Base-by-base conservation (phyloP, 2,797 vertebrate species). In the Neosilurus hyrtlii region DNA sequence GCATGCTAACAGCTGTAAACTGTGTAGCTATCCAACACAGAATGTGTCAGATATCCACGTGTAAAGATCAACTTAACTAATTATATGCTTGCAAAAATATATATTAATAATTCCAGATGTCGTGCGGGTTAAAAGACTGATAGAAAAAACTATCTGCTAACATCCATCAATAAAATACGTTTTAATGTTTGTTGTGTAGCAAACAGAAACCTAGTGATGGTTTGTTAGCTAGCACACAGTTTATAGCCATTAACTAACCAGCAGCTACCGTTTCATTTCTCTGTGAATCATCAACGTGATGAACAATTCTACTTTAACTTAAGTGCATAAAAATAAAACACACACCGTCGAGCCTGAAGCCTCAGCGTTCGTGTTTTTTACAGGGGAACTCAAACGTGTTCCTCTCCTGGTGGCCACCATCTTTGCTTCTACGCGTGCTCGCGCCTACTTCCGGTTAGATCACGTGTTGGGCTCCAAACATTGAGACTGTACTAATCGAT, bases 381-480 rank as follows among this genome's bases (percentile, higher is more conserved):
- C 70, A 0, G 90, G 73, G 11, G 91, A 89, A 57, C 6, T 73
- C 83, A 88, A 90, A 81, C 90, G 90, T 0, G 85, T 86, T 82
- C 91, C 92, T 88, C 93, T 94, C 80, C 94, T 93, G 86, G 95
- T 95, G n/a, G 90, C 92, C 91, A 95, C 95, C 95, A 95, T 95
- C 87, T 95, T 95, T 95, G 90, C 73, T 56, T 68, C 24, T 54
- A 51, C 2, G 26, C 43, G 22, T 63, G 70, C 2, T 20, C n/a
- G 4, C 20, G 7, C 1, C 81, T 78, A 83, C 89, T 92, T 92
- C 92, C 92, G 91, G 87, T 1, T 30, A 30, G 14, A 4, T 12
- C n/a, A 68, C 37, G 20, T 26, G 43, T 68, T 11, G 4, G 8
- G 8, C 22, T n/a, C 12, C 2, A 0, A 24, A 4, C 43, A 26